Evolutionary conservation across 2,888 invertebrate species (phyloP), one percentile per base, ranked within the genome.

Genomic region (Macropis europaea): DNA sequence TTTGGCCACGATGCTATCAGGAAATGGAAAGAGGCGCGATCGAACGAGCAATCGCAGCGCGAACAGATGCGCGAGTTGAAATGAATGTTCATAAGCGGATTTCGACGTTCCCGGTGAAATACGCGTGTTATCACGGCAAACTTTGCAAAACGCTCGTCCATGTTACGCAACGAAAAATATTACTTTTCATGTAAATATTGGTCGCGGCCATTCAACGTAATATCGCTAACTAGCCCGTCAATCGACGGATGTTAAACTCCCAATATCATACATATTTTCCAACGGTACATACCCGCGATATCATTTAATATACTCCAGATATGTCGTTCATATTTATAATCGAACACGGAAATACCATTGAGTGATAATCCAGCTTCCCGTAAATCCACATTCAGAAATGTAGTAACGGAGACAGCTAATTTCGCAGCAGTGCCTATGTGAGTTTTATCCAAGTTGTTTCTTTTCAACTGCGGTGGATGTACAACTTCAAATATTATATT

Each of bases 281-380:
- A 6, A 6, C 15, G 11, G 36, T 30, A 38, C 43, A 42, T 47
- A 32, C 43, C 45, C 30, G 11, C 26, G 15, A 47, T 42, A 68
- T 67, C 63, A 34, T 70, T 77, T 77, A 77, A 77, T 77, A 67
- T 43, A 64, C 36, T 45, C 19, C 50, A 54, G 52, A 59, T 60
- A 34, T 62, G 40, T n/a, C n/a, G n/a, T n/a, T n/a, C n/a, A n/a
- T n/a, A n/a, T n/a, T n/a, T n/a, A n/a, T n/a, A n/a, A n/a, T n/a
- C n/a, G n/a, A n/a, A n/a, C n/a, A n/a, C n/a, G n/a, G n/a, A n/a
- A n/a, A n/a, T n/a, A n/a, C n/a, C n/a, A n/a, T n/a, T n/a, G n/a
- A n/a, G n/a, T n/a, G n/a, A n/a, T n/a, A n/a, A n/a, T n/a, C n/a
- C n/a, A n/a, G n/a, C n/a, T n/a, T n/a, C n/a, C n/a, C n/a, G n/a